phyloP scores from a whole-genome alignment of 2,113 vertebrate species.

The Paradisaea rubra region DNA sequence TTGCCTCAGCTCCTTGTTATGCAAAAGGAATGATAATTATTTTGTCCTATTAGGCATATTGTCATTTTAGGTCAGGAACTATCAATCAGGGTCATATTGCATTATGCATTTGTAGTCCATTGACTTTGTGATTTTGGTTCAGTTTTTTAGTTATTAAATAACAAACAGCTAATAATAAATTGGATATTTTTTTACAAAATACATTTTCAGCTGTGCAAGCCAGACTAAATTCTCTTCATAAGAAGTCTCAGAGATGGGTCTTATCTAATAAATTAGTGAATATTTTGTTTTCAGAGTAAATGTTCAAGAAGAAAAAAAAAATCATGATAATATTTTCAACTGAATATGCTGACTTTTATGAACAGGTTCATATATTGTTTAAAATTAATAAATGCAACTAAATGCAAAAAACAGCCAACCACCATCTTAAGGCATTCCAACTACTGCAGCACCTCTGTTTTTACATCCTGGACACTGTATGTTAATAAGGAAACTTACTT shows the following conservation, averaged over 20 bases:
- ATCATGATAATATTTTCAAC: neutral
- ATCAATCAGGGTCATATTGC: neutral
- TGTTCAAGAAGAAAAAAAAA: neutral
- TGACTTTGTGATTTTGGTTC: neutral
- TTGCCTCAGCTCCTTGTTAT: neutral
- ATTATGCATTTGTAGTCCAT: neutral
- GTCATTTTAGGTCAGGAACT: neutral
- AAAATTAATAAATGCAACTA: neutral
- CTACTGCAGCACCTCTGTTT: neutral
- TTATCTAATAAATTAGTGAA: neutral
- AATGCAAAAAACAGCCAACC: neutral
- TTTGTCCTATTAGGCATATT: neutral
- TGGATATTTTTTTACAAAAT: neutral
- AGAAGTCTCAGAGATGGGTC: neutral
- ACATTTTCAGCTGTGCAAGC: neutral
- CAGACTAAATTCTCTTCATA: neutral
- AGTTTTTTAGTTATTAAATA: neutral
- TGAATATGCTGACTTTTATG: neutral
- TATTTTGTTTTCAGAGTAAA: neutral
- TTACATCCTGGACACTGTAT: neutral
- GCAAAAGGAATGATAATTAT: neutral
- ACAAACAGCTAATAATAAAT: neutral
- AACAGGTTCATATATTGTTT: neutral
- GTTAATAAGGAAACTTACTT: neutral
- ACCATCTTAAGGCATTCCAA: neutral